phyloP scores from a whole-genome alignment of 1,140 invertebrate genomes.

The Melitaea cinxia region DNA sequence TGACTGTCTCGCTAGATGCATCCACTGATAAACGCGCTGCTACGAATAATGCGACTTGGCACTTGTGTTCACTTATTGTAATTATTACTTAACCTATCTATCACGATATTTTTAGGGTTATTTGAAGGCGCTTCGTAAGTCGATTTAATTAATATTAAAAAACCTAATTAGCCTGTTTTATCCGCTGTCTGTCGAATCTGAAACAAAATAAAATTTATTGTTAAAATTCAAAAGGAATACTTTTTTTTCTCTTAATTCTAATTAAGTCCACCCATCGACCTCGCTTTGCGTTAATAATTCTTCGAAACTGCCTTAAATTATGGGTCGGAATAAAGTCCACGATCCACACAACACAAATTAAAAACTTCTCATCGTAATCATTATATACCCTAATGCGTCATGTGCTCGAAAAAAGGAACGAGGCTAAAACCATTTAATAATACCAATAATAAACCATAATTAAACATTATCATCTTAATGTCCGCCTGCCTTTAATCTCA shows the following conservation, averaged over 20 bases:
- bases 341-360: background rate
- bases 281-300: background rate
- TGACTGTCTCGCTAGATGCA: constrained; percentile 14
- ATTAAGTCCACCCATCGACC: background rate
- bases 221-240: constrained; percentile 2
- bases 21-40: constrained; percentile 30
- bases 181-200: constrained; percentile 50
- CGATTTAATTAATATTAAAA: constrained; percentile 37
- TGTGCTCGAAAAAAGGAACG: no score
- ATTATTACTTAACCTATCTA: constrained; percentile 54
- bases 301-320: background rate
- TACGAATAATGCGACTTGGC: constrained; percentile 42
- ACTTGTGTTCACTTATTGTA: constrained; percentile 51
- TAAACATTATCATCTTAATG: no score
- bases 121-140: constrained; percentile 72
- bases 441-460: no score
- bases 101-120: constrained; percentile 49
- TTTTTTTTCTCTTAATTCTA: background rate
- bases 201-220: constrained; percentile 43
- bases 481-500: no score
- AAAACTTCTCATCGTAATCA: constrained; percentile 4
- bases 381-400: constrained; percentile 19
- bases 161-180: constrained; percentile 37
- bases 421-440: no score
- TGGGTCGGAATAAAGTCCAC: background rate